A percentile compares a stretch with the other conserved stretches of the same genome.
phyloP scores from a whole-genome alignment of 2,888 invertebrate species.

The Parnassius orleans region DNA sequence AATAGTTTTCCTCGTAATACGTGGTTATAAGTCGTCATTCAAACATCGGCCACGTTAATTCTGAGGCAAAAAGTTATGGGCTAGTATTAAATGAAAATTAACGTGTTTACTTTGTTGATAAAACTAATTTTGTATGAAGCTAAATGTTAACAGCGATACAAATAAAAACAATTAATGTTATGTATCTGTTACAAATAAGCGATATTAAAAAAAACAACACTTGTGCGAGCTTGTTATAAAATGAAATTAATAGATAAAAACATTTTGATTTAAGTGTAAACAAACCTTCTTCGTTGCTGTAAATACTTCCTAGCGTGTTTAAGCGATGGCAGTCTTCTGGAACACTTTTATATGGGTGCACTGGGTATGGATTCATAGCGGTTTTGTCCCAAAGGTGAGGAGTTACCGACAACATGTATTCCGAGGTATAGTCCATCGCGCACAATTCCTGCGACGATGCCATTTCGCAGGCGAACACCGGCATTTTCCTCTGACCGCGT shows the following conservation, averaged over 20 bases:
- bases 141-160: too few species aligned
- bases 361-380: conserved; percentile 45
- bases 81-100: too few species aligned
- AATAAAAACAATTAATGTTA: too few species aligned
- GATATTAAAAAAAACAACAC: not conserved
- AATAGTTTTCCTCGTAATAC: too few species aligned
- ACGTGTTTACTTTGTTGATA: too few species aligned
- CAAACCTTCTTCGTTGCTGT: conserved; percentile 44
- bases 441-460: conserved; percentile 65
- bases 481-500: conserved; percentile 59
- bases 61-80: too few species aligned
- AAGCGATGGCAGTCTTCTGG: conserved; percentile 35
- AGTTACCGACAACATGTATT: conserved; percentile 54
- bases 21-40: too few species aligned
- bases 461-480: conserved; percentile 65
- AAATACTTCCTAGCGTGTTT: conserved; percentile 30
- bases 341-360: conserved; percentile 46
- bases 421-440: conserved; percentile 52
- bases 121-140: too few species aligned
- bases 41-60: too few species aligned
- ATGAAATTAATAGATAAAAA: not conserved
- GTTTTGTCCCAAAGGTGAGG: conserved; percentile 64
- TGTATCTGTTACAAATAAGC: not conserved
- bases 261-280: conserved; percentile 3
- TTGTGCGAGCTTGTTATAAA: not conserved